Conservation (phyloP, 2,888 invertebrate species). For the Bellardia pandia region DNA sequence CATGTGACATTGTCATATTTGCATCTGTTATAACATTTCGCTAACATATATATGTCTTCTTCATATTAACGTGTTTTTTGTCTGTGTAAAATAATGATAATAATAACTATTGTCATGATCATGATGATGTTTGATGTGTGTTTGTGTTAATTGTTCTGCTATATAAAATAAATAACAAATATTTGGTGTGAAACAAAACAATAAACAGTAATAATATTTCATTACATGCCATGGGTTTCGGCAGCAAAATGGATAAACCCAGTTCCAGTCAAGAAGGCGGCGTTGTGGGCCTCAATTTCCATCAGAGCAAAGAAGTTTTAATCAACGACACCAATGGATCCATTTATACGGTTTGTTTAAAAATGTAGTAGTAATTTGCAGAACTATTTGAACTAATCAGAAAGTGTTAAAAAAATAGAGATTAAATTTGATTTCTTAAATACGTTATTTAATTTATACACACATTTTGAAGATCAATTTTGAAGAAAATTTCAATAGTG, state of each 20-base stretch:
- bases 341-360: slow-evolving; percentile 82
- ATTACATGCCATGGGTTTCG: slow-evolving; percentile 92
- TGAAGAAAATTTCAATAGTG: too few species aligned
- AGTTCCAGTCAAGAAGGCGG: slow-evolving; percentile 94
- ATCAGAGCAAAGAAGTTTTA: slow-evolving; percentile 95
- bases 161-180: background rate
- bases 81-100: background rate
- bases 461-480: too few species aligned
- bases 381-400: background rate
- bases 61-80: background rate
- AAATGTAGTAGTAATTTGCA: background rate
- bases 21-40: slow-evolving; percentile 43
- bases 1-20: slow-evolving; percentile 17
- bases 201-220: slow-evolving; percentile 89
- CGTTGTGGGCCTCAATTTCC: slow-evolving; percentile 94
- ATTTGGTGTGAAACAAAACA: slow-evolving; percentile 27
- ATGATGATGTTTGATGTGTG: slow-evolving; percentile 40
- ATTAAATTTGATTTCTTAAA: background rate
- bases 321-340: slow-evolving; percentile 90
- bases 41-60: background rate
- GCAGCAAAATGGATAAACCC: slow-evolving; percentile 91
- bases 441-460: too few species aligned
- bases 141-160: slow-evolving; percentile 48
- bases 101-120: background rate
- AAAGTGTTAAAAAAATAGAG: background rate